A percentile compares a stretch with the other conserved stretches of the same genome.
phyloP scores from a whole-genome alignment of 2,113 vertebrate species.

The Enhydra lutris region DNA sequence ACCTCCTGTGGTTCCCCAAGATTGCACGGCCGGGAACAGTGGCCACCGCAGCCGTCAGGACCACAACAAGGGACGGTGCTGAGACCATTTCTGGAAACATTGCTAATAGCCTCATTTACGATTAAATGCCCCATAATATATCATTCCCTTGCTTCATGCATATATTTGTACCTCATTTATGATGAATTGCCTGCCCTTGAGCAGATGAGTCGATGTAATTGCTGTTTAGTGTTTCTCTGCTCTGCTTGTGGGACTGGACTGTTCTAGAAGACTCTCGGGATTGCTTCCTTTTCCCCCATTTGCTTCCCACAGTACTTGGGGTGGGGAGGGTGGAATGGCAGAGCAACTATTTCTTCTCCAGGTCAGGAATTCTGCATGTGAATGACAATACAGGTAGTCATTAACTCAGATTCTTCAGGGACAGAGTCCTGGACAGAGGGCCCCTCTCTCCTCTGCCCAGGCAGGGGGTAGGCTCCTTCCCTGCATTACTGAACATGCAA shows the following conservation, averaged over 20 bases:
- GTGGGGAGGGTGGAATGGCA: neutral
- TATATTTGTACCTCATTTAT: neutral
- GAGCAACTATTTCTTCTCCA: neutral
- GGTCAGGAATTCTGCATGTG: neutral
- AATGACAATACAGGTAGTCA: neutral
- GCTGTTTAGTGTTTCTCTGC: neutral
- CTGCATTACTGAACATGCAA: neutral
- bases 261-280: neutral
- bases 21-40: neutral
- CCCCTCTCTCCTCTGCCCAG: neutral
- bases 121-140: neutral
- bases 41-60: rapidly evolving
- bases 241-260: neutral
- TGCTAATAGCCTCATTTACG: neutral
- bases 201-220: neutral
- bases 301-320: neutral
- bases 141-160: neutral
- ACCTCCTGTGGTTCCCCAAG: neutral
- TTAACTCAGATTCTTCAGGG: neutral
- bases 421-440: neutral
- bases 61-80: rapidly evolving
- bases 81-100: neutral
- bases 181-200: neutral
- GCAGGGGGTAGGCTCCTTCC: neutral
- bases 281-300: neutral